Percentiles rank a stretch among this genome's conserved stretches.
phyloP scores from a whole-genome alignment of 1,140 invertebrate genomes.

The Oscheius sp. region DNA sequence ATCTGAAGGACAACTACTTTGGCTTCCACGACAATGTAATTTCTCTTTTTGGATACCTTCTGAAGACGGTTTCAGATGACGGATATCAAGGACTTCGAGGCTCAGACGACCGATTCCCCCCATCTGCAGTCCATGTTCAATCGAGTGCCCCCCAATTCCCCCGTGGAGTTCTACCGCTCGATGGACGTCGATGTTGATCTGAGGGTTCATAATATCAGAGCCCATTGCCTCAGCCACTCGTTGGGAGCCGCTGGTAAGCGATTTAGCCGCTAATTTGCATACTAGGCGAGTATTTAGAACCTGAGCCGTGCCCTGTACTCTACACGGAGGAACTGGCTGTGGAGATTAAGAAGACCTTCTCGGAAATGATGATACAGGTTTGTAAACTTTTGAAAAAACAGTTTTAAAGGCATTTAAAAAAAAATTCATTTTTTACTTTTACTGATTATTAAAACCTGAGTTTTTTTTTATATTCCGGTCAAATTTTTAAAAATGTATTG shows the following conservation, averaged over 20 bases:
- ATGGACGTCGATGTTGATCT: conserved; percentile 63
- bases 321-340: conserved; percentile 64
- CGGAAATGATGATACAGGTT: conserved; percentile 64
- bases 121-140: conserved; percentile 5
- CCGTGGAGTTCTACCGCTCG: conserved; percentile 61
- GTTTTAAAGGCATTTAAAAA: no score
- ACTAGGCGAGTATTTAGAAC: no score
- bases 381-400: no score
- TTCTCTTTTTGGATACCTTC: no score
- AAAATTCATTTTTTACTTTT: no score
- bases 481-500: no score
- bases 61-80: conserved; percentile 9
- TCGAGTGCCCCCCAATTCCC: conserved; percentile 40
- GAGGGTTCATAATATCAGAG: conserved; percentile 64
- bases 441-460: no score
- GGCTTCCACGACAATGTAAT: conserved; percentile 51
- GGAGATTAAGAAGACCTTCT: conserved; percentile 64
- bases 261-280: no score
- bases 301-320: conserved; percentile 62
- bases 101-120: not conserved
- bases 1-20: conserved; percentile 59
- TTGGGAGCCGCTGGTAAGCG: not conserved
- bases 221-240: conserved; percentile 55
- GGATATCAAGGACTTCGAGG: not conserved
- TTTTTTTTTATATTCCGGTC: no score